Conservation (phyloP, 2,113 vertebrate species). For the Mellivora capensis region DNA sequence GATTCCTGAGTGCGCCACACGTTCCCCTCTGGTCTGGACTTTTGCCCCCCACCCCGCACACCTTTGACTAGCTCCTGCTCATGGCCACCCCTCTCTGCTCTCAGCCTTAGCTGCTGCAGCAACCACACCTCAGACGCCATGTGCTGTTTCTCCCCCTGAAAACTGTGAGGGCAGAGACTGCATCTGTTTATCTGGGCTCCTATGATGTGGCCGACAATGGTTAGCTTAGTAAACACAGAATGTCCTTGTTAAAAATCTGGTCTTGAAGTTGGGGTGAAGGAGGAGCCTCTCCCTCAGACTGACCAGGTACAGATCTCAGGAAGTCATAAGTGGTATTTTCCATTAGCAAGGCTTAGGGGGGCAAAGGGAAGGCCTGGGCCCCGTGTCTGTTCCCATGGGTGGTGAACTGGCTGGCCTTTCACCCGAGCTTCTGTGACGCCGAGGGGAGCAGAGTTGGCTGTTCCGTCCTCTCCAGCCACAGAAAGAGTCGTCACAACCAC, state of each 20-base stretch:
- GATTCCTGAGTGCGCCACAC: not conserved
- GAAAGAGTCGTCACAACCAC: not conserved
- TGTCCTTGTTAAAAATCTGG: not conserved
- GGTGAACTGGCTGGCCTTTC: not conserved
- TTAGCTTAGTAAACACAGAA: not conserved
- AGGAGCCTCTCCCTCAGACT: not conserved
- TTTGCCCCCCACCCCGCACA: accelerated
- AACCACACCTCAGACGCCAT: not conserved
- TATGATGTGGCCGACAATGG: not conserved
- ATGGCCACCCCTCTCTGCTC: accelerated
- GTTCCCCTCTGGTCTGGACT: not conserved
- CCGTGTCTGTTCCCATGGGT: not conserved
- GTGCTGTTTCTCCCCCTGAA: not conserved
- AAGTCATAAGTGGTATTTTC: not conserved
- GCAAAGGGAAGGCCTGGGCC: not conserved
- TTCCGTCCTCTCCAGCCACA: not conserved
- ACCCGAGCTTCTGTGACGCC: not conserved
- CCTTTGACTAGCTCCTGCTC: not conserved
- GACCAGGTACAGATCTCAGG: not conserved
- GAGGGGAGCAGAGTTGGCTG: not conserved
- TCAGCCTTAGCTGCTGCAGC: not conserved
- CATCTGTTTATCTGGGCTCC: not conserved
- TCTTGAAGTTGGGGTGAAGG: not conserved
- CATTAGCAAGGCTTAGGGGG: not conserved
- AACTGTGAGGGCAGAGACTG: not conserved